Base-by-base conservation (phyloP, 2,888 invertebrate genomes). In the Drosophila kambysellisi region DNA sequence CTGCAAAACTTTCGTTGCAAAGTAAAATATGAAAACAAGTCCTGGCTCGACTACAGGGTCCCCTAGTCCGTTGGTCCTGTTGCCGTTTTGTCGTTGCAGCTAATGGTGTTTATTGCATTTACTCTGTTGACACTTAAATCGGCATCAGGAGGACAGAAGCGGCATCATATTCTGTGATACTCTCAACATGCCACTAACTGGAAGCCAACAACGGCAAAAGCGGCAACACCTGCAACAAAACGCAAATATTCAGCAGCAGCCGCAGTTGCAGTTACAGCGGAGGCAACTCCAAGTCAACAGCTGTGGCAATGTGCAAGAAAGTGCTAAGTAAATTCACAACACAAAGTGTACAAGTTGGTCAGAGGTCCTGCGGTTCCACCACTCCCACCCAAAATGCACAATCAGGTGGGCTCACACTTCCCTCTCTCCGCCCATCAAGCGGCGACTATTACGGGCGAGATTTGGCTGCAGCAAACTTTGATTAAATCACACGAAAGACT, bases 71-170 rank as follows among this genome's bases (percentile, higher is more conserved):
- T 29, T 33, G 35, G 33, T 54, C 29, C 35, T 53, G 52, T 48
- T 46, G 59, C 43, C 43, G 52, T 48, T 35, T 53, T 52, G 59
- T 59, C 73, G 74, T 78, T 72, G 71, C 74, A 76, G 88, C 90
- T 85, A 90, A 86, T 90, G 90, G 87, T 87, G 87, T 90, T 87
- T 87, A 87, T 87, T 87, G 89, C 90, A 88, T 87, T 87, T 90
- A 78, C 81, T 88, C 76, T 81, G 67, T 74, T 86, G 89, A 83
- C 89, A 82, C 89, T 90, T 87, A 85, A 88, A 88, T 72, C 87
- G 90, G 81, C 82, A 77, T 75, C 83, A 73, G 59, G 51, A 61
- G 70, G 67, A 70, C 65, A 65, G 50, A 39, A 35, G 32, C 57
- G 39, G 52, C 70, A 70, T 69, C 83, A 78, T 67, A 67, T 25